These are phyloP conservation scores for Ctena decussata DNA, from an alignment of 2,888 invertebrate species.

Conservation along the genomic window DNA sequence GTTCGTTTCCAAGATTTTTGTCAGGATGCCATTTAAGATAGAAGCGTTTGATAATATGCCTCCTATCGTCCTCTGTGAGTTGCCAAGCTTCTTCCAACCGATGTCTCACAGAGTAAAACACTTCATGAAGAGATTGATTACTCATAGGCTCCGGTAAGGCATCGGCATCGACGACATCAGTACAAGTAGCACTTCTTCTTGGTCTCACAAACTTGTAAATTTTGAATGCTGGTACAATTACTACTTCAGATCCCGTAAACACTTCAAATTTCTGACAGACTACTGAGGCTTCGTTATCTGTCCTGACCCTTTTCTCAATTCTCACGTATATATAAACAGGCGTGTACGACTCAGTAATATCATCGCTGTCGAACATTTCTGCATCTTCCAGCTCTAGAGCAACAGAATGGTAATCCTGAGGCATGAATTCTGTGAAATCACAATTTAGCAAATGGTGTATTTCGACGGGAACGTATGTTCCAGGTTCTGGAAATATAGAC, in stretches of 20 bases:
- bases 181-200: not conserved
- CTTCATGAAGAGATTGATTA: not conserved
- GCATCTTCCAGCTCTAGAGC: not conserved
- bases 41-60: constrained; percentile 45
- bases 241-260: not conserved
- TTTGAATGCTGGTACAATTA: constrained; percentile 30
- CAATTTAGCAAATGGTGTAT: not conserved
- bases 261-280: not conserved
- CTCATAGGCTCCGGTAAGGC: not conserved
- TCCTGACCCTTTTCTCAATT: not conserved
- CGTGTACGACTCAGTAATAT: not conserved
- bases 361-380: not conserved
- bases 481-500: not conserved
- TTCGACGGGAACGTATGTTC: not conserved
- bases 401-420: not conserved
- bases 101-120: not conserved
- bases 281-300: not conserved
- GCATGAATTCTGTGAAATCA: not conserved
- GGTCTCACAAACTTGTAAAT: constrained; percentile 26
- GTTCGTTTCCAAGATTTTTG: constrained; percentile 56
- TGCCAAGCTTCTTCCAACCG: constrained; percentile 50
- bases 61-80: constrained; percentile 40
- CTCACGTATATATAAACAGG: not conserved
- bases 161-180: not conserved
- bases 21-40: constrained; percentile 67